phyloP scores from a whole-genome alignment of 2,797 vertebrate genomes.

The Picus viridis region DNA sequence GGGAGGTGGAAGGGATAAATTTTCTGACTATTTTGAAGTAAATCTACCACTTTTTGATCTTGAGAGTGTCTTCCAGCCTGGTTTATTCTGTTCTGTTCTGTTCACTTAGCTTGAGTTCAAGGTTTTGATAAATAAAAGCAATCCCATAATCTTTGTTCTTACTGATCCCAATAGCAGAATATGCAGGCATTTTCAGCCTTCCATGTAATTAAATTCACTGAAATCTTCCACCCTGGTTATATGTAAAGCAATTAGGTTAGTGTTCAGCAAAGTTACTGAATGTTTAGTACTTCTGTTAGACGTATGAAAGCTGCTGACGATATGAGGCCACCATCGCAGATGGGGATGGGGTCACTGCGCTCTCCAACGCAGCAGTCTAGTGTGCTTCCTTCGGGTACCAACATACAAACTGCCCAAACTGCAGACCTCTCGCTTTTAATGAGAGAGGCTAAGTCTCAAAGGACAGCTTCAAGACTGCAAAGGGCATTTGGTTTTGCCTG shows the following conservation, averaged over 20 bases:
- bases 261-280: background rate
- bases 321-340: background rate
- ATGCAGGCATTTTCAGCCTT: background rate
- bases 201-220: background rate
- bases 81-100: too few species aligned
- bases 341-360: background rate
- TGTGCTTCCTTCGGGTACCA: background rate
- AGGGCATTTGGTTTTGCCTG: background rate
- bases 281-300: background rate
- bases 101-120: conserved; percentile 12
- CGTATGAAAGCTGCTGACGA: background rate
- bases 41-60: background rate
- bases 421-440: background rate
- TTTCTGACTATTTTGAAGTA: conserved; percentile 2
- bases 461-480: background rate
- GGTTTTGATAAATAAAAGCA: background rate
- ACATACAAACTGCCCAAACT: background rate
- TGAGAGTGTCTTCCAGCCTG: too few species aligned
- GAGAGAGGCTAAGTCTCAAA: background rate
- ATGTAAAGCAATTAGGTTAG: background rate
- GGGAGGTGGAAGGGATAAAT: background rate
- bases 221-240: background rate
- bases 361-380: background rate
- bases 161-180: background rate
- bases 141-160: background rate